Evolutionary conservation across 2,797 vertebrate genomes (phyloP).

Genomic region (Urosaurus nigricauda): DNA sequence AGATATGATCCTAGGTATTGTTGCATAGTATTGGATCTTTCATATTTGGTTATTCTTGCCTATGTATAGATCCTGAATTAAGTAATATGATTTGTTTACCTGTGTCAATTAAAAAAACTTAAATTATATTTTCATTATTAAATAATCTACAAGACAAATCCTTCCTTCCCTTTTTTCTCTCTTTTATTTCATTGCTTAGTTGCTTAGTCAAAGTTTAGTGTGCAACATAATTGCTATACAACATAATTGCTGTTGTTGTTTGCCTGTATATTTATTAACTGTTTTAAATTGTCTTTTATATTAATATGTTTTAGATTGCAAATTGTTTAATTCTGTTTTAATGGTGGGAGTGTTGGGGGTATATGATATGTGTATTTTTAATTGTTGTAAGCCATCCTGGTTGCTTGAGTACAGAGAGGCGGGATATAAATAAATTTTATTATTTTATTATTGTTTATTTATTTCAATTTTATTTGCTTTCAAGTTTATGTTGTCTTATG

Average conservation of each 20-base stretch:
- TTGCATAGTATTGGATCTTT: not conserved
- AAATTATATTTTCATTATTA: not conserved
- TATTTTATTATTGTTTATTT: no score
- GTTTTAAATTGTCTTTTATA: no score
- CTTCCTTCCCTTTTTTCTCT: not conserved
- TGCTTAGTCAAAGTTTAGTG: not conserved
- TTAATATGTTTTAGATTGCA: no score
- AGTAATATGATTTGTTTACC: accelerated
- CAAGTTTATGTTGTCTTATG: not conserved
- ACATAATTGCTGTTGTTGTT: no score
- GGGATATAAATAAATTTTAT: no score
- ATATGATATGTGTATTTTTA: no score
- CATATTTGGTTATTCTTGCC: conserved; percentile 34
- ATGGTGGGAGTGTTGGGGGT: no score
- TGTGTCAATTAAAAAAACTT: not conserved
- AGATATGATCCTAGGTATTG: not conserved
- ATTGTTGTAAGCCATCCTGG: no score
- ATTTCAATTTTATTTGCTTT: not conserved
- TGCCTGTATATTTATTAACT: no score
- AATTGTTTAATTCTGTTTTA: no score
- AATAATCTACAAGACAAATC: not conserved
- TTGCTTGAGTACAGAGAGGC: no score
- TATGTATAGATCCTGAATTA: conserved; percentile 28
- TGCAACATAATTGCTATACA: not conserved
- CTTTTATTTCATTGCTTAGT: not conserved